Percentiles rank a stretch among this genome's conserved stretches.
Evolutionary conservation across 1,140 invertebrate species (phyloP).

Genomic region (Trypoxylus dichotomus): DNA sequence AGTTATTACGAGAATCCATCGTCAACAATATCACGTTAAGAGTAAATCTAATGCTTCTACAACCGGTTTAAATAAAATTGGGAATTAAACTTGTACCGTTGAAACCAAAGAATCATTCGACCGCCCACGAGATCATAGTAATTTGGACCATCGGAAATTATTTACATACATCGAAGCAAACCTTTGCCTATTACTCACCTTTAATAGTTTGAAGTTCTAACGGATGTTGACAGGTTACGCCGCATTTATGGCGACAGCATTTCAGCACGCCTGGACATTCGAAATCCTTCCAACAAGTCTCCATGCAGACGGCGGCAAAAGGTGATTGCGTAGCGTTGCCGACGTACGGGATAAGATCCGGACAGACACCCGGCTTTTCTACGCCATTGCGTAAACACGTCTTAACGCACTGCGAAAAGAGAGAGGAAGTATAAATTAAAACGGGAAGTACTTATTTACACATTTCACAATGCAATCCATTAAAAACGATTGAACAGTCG

Average conservation of each 20-base stretch:
- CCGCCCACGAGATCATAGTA: too few species aligned
- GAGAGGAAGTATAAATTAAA: neutral
- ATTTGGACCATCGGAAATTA: too few species aligned
- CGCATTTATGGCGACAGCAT: slow-evolving; percentile 67
- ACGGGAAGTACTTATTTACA: neutral
- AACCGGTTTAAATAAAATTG: too few species aligned
- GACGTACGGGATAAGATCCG: slow-evolving; percentile 18
- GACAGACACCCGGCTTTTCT: slow-evolving; percentile 45
- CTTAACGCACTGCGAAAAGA: slow-evolving; percentile 44
- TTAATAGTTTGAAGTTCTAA: slow-evolving; percentile 55
- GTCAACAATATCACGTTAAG: too few species aligned
- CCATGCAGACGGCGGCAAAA: slow-evolving; percentile 62
- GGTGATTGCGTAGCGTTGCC: slow-evolving; percentile 48
- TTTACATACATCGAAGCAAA: neutral
- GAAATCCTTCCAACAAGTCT: slow-evolving; percentile 62
- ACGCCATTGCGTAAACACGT: slow-evolving; percentile 37
- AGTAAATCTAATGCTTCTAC: too few species aligned
- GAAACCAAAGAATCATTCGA: too few species aligned
- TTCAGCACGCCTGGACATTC: slow-evolving; percentile 65
- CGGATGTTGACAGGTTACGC: slow-evolving; percentile 64
- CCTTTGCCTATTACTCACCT: slow-evolving; percentile 34
- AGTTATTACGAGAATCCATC: too few species aligned
- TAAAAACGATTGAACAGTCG: neutral
- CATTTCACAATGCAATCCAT: too few species aligned
- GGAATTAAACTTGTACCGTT: too few species aligned